phyloP scores from a whole-genome alignment of 2,797 vertebrate species.

The Tauraco hartlaubi region DNA sequence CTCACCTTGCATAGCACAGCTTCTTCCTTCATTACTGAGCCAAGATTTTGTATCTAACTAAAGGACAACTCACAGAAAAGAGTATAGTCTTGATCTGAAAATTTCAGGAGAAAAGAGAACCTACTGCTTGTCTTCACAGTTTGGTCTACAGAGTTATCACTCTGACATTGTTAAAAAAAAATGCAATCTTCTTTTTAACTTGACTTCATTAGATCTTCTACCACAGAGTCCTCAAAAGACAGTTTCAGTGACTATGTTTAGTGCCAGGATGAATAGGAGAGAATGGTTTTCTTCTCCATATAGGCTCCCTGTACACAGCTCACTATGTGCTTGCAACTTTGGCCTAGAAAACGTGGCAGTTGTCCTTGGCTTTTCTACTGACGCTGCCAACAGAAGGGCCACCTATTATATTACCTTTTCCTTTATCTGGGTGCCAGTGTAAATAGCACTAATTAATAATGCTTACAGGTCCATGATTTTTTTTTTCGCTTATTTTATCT shows the following conservation, averaged over 20 bases:
- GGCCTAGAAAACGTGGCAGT: not conserved
- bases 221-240: not conserved
- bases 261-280: not conserved
- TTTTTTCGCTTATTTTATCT: not conserved
- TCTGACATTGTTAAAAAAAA: not conserved
- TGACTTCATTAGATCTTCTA: not conserved
- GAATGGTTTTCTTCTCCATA: not conserved
- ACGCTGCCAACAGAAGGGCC: not conserved
- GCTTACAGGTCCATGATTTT: not conserved
- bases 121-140: not conserved
- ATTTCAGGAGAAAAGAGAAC: not conserved
- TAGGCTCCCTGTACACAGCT: not conserved
- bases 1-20: not conserved
- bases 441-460: not conserved
- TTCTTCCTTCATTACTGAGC: not conserved
- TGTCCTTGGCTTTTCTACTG: not conserved
- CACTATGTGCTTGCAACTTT: not conserved
- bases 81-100: not conserved
- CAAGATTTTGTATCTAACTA: not conserved
- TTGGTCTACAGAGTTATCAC: not conserved
- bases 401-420: not conserved
- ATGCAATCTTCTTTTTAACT: not conserved
- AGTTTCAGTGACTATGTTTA: not conserved
- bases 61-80: not conserved
- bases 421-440: not conserved